Percentiles rank a stretch among this genome's conserved stretches.
Evolutionary conservation across 2,888 invertebrate species (phyloP).

Genomic region (Scaptomyza cyrtandrae): DNA sequence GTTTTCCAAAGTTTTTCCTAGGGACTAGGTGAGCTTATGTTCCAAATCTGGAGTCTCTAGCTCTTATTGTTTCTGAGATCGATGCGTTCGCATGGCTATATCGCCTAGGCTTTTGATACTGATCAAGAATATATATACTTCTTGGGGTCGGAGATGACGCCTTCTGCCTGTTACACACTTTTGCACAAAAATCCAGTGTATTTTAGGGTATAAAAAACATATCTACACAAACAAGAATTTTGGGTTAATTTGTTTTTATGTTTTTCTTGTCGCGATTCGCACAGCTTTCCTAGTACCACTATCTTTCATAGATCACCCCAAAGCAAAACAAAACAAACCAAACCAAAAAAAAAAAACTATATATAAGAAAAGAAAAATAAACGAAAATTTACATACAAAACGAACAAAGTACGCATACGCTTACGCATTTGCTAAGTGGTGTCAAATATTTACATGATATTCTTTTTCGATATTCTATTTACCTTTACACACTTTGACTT

Average conservation of each 20-base stretch:
- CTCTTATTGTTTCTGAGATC: too few relatives aligned
- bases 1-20: too few relatives aligned
- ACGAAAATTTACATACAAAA: conserved; percentile 2
- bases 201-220: conserved; percentile 10
- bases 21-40: too few relatives aligned
- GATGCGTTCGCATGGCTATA: too few relatives aligned
- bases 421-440: conserved; percentile 75
- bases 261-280: conserved; percentile 50
- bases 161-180: too few relatives aligned
- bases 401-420: conserved; percentile 44
- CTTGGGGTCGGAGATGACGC: too few relatives aligned
- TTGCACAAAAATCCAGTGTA: too few relatives aligned
- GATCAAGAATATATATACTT: too few relatives aligned
- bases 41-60: too few relatives aligned
- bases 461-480: conserved; percentile 80
- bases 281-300: conserved; percentile 19
- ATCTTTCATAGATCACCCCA: conserved; percentile 29
- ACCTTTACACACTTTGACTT: conserved; percentile 53
- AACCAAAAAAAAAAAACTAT: background rate
- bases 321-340: background rate
- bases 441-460: conserved; percentile 79
- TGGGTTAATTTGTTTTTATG: conserved; percentile 54
- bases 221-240: conserved; percentile 11
- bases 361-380: background rate
- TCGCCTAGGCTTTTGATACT: too few relatives aligned